Evolutionary conservation across 2,888 invertebrate species (phyloP).

Genomic region (Pseudanteris insignis): DNA sequence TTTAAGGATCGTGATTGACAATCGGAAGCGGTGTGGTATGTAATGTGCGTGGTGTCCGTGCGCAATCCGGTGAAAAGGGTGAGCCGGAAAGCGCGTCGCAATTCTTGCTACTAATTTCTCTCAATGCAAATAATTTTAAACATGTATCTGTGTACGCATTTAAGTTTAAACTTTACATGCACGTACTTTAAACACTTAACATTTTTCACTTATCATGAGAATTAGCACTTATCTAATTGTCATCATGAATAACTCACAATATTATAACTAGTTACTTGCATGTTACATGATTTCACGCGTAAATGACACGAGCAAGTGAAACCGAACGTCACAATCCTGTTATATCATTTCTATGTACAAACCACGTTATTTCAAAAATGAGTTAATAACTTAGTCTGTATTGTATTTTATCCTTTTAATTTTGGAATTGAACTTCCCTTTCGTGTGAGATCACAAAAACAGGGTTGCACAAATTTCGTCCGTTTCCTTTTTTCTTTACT

Average conservation of each 20-base stretch:
- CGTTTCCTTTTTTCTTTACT: constrained; percentile 19
- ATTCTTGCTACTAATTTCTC: too few relatives aligned
- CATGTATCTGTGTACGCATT: constrained; percentile 19
- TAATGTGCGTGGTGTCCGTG: too few relatives aligned
- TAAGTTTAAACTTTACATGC: constrained; percentile 6
- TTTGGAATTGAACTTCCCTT: too few relatives aligned
- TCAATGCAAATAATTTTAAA: not conserved
- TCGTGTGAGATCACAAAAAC: too few relatives aligned
- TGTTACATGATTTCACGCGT: constrained; percentile 19
- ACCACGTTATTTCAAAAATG: constrained; percentile 3
- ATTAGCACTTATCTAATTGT: constrained; percentile 23
- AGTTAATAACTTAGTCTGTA: not conserved
- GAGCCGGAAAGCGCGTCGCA: too few relatives aligned
- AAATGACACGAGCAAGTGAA: constrained; percentile 24
- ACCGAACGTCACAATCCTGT: constrained; percentile 12
- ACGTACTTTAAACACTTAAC: constrained; percentile 33
- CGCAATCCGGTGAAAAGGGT: too few relatives aligned
- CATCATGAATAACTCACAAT: constrained; percentile 29
- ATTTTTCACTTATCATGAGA: constrained; percentile 29
- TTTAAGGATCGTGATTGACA: too few relatives aligned
- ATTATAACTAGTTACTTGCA: constrained; percentile 30
- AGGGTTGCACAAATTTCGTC: constrained; percentile 11
- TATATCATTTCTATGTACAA: constrained; percentile 16
- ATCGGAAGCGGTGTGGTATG: too few relatives aligned
- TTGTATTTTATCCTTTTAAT: too few relatives aligned